These are phyloP conservation scores for Pteropus rufus DNA, from an alignment of 2,797 vertebrate genomes.

Conservation along the genomic window DNA sequence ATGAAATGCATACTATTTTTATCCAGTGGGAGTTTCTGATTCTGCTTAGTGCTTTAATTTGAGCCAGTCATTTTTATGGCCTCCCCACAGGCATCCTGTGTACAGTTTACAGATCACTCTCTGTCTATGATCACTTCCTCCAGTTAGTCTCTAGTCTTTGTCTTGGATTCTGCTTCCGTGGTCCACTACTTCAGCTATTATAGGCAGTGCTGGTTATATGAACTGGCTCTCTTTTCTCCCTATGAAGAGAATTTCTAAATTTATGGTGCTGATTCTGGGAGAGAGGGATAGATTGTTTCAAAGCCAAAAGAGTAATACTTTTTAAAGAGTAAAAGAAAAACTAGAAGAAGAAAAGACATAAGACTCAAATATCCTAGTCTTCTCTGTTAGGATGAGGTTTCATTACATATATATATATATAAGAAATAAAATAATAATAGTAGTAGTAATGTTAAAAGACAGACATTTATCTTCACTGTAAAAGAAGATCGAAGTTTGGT, in stretches of 20 bases:
- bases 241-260: not conserved
- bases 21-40: not conserved
- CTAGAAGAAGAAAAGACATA: not conserved
- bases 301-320: not conserved
- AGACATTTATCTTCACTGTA: not conserved
- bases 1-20: not conserved
- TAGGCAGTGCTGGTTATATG: not conserved
- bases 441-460: not conserved
- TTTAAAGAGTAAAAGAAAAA: not conserved
- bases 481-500: not conserved
- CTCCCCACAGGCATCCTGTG: not conserved
- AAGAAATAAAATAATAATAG: not conserved
- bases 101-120: not conserved
- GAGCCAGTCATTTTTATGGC: not conserved
- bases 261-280: not conserved
- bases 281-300: not conserved
- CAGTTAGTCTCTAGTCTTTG: conserved; percentile 1
- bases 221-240: not conserved
- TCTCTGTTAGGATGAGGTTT: not conserved
- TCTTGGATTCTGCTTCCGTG: not conserved
- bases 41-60: not conserved
- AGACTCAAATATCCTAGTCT: not conserved
- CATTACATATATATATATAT: not conserved
- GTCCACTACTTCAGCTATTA: not conserved
- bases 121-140: not conserved